phyloP scores from a whole-genome alignment of 2,888 invertebrate species.

The Apodemia zela region DNA sequence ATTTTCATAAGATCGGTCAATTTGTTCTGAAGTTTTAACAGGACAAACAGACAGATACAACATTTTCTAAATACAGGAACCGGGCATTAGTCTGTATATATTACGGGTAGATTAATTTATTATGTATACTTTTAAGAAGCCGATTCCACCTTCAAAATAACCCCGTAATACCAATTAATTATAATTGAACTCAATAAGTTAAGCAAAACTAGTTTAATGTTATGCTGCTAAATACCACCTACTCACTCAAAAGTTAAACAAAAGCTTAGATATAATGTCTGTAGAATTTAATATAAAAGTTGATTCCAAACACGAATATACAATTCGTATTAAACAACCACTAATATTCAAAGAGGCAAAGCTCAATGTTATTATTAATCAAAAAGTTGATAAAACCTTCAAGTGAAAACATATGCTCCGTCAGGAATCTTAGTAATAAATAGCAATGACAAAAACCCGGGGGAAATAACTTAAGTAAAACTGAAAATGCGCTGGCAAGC shows the following conservation, averaged over 20 bases:
- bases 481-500: slow-evolving; percentile 42
- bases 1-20: no score
- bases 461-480: slow-evolving; percentile 52
- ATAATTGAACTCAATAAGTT: no score
- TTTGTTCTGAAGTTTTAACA: no score
- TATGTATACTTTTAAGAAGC: no score
- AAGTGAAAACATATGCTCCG: slow-evolving; percentile 38
- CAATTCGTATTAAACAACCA: neutral
- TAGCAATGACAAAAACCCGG: slow-evolving; percentile 44
- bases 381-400: slow-evolving; percentile 33
- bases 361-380: slow-evolving; percentile 15
- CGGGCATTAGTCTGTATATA: no score
- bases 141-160: no score
- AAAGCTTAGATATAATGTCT: neutral
- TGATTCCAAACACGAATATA: neutral
- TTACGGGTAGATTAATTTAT: no score
- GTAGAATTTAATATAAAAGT: neutral
- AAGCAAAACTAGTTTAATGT: no score
- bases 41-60: no score
- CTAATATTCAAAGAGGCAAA: neutral
- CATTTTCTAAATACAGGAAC: no score
- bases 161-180: no score
- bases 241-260: neutral
- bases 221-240: no score
- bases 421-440: slow-evolving; percentile 53